Evolutionary conservation across 2,113 vertebrate species (phyloP).

Genomic region (Psilopsiagon aymara): DNA sequence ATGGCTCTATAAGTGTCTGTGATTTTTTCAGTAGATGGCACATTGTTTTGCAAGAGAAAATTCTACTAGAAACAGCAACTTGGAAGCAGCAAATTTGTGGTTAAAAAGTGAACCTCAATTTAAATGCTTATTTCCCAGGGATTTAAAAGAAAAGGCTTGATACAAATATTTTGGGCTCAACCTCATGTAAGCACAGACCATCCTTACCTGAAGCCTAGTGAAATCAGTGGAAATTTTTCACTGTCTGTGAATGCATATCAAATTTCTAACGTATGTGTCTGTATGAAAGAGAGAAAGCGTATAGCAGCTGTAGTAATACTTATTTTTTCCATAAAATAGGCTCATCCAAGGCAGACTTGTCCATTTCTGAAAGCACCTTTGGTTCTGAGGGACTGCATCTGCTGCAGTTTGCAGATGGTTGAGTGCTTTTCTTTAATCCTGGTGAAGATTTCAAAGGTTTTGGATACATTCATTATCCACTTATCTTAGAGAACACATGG

Average conservation of each 20-base stretch:
- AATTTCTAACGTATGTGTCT: background rate
- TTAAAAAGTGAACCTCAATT: background rate
- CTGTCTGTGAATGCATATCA: background rate
- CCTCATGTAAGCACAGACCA: background rate
- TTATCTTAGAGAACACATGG: background rate
- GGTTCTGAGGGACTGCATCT: background rate
- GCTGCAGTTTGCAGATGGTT: background rate
- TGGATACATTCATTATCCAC: background rate
- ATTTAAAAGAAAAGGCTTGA: background rate
- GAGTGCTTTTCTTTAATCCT: background rate
- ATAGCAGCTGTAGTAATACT: background rate
- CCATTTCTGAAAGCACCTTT: background rate
- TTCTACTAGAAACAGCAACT: background rate
- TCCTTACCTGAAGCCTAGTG: background rate
- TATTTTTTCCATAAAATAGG: background rate
- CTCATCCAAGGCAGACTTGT: background rate
- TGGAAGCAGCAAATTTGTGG: background rate
- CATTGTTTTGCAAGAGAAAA: background rate
- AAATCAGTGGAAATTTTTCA: background rate
- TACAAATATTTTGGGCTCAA: background rate
- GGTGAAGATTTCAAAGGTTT: background rate
- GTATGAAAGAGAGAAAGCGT: background rate
- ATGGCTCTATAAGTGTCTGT: background rate
- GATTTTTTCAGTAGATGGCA: slow-evolving; percentile 11
- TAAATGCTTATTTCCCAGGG: background rate